Evolutionary conservation across 2,797 vertebrate species (phyloP).

Genomic region (Lerista edwardsae): DNA sequence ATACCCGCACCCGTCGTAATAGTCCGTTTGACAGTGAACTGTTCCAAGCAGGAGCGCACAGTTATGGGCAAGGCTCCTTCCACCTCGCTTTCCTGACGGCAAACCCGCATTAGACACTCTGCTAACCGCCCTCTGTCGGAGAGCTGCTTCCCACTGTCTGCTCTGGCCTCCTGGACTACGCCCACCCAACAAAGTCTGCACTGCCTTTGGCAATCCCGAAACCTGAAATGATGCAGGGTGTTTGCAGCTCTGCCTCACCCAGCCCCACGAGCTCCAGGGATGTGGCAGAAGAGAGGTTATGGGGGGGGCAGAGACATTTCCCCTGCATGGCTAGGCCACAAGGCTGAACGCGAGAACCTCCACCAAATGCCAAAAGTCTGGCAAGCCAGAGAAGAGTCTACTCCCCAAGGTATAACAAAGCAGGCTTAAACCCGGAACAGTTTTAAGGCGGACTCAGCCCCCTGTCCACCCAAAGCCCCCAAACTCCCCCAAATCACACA

Average conservation of each 20-base stretch:
- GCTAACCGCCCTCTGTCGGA: neutral
- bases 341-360: neutral
- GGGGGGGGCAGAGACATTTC: neutral
- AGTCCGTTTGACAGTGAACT: neutral
- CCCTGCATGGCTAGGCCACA: neutral
- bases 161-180: neutral
- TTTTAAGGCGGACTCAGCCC: neutral
- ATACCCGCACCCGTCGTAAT: too few relatives aligned
- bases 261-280: neutral
- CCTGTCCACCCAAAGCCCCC: too few relatives aligned
- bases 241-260: neutral
- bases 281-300: neutral
- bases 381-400: neutral
- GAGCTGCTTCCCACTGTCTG: neutral
- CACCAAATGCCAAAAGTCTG: neutral
- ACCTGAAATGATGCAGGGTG: neutral
- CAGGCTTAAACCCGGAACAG: neutral
- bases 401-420: neutral
- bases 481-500: neutral
- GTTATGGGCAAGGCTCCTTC: too few relatives aligned
- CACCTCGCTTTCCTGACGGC: neutral
- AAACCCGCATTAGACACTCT: neutral
- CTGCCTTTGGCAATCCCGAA: neutral
- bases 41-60: neutral
- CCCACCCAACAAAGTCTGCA: neutral